phyloP scores from a whole-genome alignment of 2,888 invertebrate genomes.

The Cerceris rybyensis region DNA sequence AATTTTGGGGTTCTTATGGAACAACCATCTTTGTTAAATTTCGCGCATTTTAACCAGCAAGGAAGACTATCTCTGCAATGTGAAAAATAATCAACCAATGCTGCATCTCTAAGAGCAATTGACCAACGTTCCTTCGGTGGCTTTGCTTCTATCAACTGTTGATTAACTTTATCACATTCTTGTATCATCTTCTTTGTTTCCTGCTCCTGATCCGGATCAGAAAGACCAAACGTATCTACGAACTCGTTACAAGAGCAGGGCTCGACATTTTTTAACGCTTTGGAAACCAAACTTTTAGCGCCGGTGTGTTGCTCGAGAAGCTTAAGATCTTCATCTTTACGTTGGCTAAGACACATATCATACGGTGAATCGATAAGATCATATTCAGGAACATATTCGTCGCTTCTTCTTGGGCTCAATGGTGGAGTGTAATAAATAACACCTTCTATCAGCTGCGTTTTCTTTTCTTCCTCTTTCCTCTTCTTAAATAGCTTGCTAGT shows the following conservation, averaged over 20 bases:
- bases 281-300: conserved; percentile 46
- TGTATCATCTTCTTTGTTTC: neutral
- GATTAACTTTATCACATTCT: conserved; percentile 25
- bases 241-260: conserved; percentile 57
- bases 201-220: neutral
- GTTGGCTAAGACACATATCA: conserved; percentile 56
- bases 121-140: conserved; percentile 54
- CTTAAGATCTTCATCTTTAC: conserved; percentile 47
- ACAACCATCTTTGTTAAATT: conserved; percentile 51
- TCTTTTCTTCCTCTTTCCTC: conserved; percentile 27
- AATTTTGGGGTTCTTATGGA: conserved; percentile 43
- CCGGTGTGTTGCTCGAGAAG: conserved; percentile 52
- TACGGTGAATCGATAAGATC: conserved; percentile 68
- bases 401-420: conserved; percentile 70
- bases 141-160: conserved; percentile 30
- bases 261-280: conserved; percentile 18
- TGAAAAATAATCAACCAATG: conserved; percentile 66
- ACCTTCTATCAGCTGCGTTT: conserved; percentile 69
- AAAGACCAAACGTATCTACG: conserved; percentile 29
- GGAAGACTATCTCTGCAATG: conserved; percentile 59
- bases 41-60: conserved; percentile 67
- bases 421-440: conserved; percentile 70
- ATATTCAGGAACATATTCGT: conserved; percentile 77
- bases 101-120: conserved; percentile 62
- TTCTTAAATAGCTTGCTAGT: conserved; percentile 10